A percentile compares a stretch with the other conserved stretches of the same genome.
Conservation (phyloP, 2,888 invertebrate genomes). For the Megamerina dolium region DNA sequence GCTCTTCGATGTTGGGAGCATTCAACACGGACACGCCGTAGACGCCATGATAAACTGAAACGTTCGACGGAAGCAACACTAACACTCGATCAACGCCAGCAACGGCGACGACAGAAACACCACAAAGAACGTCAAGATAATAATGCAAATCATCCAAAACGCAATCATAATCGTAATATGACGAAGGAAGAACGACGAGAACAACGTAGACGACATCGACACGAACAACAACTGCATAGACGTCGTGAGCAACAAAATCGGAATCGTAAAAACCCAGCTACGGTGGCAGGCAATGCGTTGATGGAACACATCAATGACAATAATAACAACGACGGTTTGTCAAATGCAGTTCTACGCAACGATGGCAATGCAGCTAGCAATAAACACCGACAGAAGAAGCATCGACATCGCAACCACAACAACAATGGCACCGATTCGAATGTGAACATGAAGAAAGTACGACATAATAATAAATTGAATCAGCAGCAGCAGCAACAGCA, state of each 20-base stretch:
- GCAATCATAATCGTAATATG: slow-evolving; percentile 21
- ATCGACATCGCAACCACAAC: slow-evolving; percentile 12
- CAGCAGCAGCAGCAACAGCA: slow-evolving; percentile 4
- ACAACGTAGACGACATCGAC: slow-evolving; percentile 31
- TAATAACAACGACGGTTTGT: neutral
- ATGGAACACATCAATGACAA: slow-evolving; percentile 5
- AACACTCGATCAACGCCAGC: slow-evolving; percentile 17
- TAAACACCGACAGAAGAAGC: neutral
- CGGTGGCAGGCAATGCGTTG: neutral
- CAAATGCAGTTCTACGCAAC: no score
- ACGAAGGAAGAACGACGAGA: slow-evolving; percentile 38
- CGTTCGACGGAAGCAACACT: slow-evolving; percentile 39
- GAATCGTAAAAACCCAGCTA: slow-evolving; percentile 22
- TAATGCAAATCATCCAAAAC: slow-evolving; percentile 17
- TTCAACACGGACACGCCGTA: slow-evolving; percentile 45
- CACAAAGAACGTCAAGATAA: slow-evolving; percentile 25
- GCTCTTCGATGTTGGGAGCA: slow-evolving; percentile 87
- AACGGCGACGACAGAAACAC: slow-evolving; percentile 23
- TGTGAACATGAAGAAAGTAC: slow-evolving; percentile 2
- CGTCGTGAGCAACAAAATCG: slow-evolving; percentile 24
- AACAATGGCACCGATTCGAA: slow-evolving; percentile 6
- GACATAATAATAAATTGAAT: neutral
- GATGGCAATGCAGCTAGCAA: no score
- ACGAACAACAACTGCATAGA: slow-evolving; percentile 30
- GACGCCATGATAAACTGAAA: slow-evolving; percentile 35